These are phyloP conservation scores for Vultur gryphus DNA, from an alignment of 2,797 vertebrate species.

Conservation along the genomic window DNA sequence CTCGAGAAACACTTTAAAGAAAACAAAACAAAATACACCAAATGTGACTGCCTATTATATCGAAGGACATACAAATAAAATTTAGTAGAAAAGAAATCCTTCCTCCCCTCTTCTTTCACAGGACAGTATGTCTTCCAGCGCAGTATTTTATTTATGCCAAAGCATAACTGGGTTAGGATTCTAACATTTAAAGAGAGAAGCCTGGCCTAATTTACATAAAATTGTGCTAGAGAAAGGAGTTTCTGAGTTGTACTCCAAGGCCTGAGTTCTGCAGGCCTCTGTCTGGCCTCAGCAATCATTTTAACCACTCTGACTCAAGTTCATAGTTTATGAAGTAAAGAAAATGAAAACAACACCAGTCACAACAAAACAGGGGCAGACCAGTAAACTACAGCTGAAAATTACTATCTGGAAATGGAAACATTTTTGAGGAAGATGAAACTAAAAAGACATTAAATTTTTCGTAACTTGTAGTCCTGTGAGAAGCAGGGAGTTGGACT, in stretches of 20 bases:
- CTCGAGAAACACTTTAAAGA: constrained; percentile 84
- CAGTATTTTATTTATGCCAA: not conserved
- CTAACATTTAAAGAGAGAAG: not conserved
- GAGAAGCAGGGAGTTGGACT: not conserved
- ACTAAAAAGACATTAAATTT: not conserved
- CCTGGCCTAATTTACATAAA: not conserved
- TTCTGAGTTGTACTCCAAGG: not conserved
- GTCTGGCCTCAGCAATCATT: not conserved
- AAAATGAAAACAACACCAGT: not conserved
- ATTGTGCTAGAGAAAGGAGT: not conserved
- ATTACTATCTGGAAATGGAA: not conserved
- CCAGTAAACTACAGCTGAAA: not conserved
- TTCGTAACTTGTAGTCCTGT: not conserved
- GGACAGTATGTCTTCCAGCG: not conserved
- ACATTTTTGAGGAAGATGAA: not conserved
- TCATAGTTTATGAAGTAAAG: not conserved
- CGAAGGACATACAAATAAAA: not conserved
- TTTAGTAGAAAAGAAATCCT: not conserved
- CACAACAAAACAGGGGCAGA: not conserved
- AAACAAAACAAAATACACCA: not conserved
- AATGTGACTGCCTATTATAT: not conserved
- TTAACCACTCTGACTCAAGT: not conserved
- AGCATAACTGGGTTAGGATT: not conserved
- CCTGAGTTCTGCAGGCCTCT: not conserved
- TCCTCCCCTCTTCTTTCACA: not conserved